phyloP scores from a whole-genome alignment of 2,113 vertebrate species.

The Myotis brandtii region DNA sequence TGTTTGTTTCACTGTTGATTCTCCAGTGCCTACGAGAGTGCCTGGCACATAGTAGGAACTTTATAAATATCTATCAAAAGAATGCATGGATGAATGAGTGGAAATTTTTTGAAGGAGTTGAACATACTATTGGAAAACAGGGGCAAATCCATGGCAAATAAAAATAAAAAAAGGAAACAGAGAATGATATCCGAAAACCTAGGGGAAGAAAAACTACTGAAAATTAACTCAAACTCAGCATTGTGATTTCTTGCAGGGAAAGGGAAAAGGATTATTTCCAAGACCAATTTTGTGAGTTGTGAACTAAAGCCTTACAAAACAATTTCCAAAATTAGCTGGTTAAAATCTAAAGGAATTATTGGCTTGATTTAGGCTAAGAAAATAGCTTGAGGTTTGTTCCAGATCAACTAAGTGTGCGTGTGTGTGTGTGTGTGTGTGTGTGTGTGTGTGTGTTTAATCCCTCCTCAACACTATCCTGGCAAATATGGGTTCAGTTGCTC shows the following conservation, averaged over 20 bases:
- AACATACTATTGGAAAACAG: neutral
- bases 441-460: neutral
- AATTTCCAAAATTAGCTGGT: constrained; percentile 54
- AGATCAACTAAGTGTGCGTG: constrained; percentile 20
- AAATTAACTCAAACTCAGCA: constrained; percentile 51
- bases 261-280: constrained; percentile 45
- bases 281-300: constrained; percentile 57
- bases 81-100: neutral
- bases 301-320: constrained; percentile 51
- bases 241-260: constrained; percentile 32
- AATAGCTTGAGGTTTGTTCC: constrained; percentile 42
- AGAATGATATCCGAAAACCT: constrained; percentile 38
- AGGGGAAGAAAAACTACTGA: neutral
- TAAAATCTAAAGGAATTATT: constrained; percentile 58
- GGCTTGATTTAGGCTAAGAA: constrained; percentile 31
- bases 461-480: neutral
- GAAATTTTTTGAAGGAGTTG: neutral
- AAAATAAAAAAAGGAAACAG: neutral
- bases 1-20: constrained; percentile 2
- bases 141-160: neutral
- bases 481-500: constrained; percentile 29
- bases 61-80: constrained; percentile 45
- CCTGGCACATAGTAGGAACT: constrained; percentile 8
- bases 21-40: neutral
- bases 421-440: neutral